A percentile compares a stretch with the other conserved stretches of the same genome.
Conservation (phyloP, 2,113 vertebrate genomes). For the Oryzias curvinotus region DNA sequence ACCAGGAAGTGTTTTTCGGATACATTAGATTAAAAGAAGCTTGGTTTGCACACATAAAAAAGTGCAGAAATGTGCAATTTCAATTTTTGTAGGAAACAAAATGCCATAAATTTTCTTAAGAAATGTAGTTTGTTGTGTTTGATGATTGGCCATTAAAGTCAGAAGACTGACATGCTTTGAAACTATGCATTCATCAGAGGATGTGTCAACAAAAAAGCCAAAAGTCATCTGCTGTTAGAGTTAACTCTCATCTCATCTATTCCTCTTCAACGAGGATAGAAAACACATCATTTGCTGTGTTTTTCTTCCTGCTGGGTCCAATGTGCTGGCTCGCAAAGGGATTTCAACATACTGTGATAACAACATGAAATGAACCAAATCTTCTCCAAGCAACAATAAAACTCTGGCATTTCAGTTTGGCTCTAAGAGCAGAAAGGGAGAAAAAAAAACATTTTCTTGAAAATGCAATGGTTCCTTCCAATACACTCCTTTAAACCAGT, state of each 20-base stretch:
- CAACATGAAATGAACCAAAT: conserved; percentile 47
- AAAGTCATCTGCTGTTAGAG: conserved; percentile 66
- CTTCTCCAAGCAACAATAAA: conserved; percentile 47
- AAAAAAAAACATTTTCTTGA: not conserved
- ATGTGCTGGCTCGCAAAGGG: conserved; percentile 50
- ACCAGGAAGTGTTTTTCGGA: conserved; percentile 35
- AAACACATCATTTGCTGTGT: conserved; percentile 39
- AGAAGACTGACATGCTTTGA: conserved; percentile 40
- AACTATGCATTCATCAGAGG: conserved; percentile 37
- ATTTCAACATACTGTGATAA: conserved; percentile 46
- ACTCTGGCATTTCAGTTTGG: conserved; percentile 25
- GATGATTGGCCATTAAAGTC: conserved; percentile 18
- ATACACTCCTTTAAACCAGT: too few species aligned
- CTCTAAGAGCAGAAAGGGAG: not conserved
- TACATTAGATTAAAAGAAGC: conserved; percentile 14
- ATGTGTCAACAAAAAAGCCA: conserved; percentile 21
- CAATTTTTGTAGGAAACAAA: conserved; percentile 21
- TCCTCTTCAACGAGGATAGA: conserved; percentile 48
- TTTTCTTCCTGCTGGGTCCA: conserved; percentile 56
- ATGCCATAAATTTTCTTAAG: conserved; percentile 8
- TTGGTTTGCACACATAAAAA: conserved; percentile 15
- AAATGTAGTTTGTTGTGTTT: conserved; percentile 9
- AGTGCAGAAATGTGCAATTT: conserved; percentile 12
- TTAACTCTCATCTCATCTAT: conserved; percentile 44
- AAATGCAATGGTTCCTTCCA: too few species aligned